These are phyloP conservation scores for Rostratula benghalensis DNA, from an alignment of 2,113 vertebrate species.

Conservation along the genomic window DNA sequence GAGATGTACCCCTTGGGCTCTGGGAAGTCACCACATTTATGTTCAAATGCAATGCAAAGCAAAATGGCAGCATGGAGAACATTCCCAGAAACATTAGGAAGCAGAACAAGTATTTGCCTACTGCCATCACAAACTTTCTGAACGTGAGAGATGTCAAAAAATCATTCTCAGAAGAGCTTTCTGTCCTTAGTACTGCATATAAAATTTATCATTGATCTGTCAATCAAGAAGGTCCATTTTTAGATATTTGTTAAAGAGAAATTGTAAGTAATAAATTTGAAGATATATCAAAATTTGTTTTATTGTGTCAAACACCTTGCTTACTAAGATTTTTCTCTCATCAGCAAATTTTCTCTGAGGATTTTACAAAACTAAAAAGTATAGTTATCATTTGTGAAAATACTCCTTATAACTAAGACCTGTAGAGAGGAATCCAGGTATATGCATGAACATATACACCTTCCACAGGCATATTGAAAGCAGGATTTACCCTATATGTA, in stretches of 20 bases:
- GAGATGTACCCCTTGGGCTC: slow-evolving; percentile 28
- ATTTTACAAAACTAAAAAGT: not conserved
- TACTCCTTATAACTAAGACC: not conserved
- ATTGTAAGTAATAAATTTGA: not conserved
- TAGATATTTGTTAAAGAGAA: not conserved
- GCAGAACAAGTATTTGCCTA: not conserved
- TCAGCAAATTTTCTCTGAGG: not conserved
- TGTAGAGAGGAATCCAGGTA: not conserved
- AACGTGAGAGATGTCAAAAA: not conserved
- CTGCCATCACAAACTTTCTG: not conserved
- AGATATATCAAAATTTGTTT: not conserved
- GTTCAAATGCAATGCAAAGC: not conserved
- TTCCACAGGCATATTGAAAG: not conserved
- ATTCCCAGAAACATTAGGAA: not conserved
- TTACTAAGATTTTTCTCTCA: not conserved
- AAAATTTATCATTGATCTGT: not conserved
- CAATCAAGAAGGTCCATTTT: not conserved
- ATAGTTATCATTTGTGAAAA: not conserved
- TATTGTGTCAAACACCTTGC: not conserved
- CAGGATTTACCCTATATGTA: not conserved
- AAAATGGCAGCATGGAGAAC: not conserved
- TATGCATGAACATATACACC: not conserved
- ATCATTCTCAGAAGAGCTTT: not conserved
- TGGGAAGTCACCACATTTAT: slow-evolving; percentile 19
- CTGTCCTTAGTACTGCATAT: not conserved